Evolutionary conservation across 2,113 vertebrate genomes (phyloP).

Genomic region (Grus americana): DNA sequence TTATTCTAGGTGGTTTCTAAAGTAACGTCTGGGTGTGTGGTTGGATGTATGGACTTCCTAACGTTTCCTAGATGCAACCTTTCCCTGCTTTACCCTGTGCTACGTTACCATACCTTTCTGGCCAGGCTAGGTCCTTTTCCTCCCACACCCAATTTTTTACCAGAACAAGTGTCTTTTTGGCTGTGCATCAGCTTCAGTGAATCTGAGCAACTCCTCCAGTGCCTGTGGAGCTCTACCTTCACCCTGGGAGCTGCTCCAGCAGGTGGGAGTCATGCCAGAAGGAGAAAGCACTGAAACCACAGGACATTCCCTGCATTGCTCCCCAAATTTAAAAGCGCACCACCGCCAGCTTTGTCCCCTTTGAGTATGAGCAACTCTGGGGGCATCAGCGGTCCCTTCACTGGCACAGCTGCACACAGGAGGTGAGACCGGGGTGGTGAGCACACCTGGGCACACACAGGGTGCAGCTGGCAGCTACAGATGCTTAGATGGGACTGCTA

Average conservation of each 20-base stretch:
- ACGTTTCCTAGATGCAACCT: background rate
- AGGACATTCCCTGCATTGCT: background rate
- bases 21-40: background rate
- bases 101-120: background rate
- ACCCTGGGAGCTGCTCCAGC: background rate
- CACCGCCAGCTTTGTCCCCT: background rate
- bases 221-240: background rate
- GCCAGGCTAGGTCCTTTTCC: background rate
- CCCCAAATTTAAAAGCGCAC: background rate
- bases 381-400: background rate
- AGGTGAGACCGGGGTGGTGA: background rate
- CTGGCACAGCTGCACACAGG: rapidly evolving
- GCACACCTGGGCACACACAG: rapidly evolving
- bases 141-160: background rate
- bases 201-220: background rate
- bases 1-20: background rate
- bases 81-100: background rate
- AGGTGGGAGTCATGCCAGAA: rapidly evolving
- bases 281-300: background rate
- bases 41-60: background rate
- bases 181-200: background rate
- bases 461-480: background rate
- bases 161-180: background rate
- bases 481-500: background rate
- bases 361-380: background rate